phyloP scores from a whole-genome alignment of 1,140 invertebrate species.

The Halotydeus destructor region DNA sequence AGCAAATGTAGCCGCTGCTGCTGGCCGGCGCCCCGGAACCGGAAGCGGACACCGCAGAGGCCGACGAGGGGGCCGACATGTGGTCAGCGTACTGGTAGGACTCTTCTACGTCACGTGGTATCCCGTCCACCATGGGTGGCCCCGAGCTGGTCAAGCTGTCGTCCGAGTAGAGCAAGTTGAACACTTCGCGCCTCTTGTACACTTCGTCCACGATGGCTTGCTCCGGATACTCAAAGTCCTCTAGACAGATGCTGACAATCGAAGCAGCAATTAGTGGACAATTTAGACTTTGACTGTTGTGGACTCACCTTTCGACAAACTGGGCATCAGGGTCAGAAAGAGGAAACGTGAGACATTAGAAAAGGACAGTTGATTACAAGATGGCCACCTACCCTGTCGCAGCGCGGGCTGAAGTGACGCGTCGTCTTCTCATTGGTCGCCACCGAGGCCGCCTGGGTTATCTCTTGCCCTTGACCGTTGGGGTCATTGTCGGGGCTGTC shows the following conservation, averaged over 20 bases:
- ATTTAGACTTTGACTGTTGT: not conserved
- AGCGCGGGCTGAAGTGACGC: not conserved
- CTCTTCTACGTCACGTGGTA: conserved; percentile 32
- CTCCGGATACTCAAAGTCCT: conserved; percentile 44
- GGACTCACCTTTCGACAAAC: not conserved
- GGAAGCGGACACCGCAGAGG: not conserved
- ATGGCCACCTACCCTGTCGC: not conserved
- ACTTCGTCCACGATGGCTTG: conserved; percentile 50
- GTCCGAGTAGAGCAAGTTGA: conserved; percentile 44
- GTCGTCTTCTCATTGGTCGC: not conserved
- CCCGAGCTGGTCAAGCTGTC: conserved; percentile 32
- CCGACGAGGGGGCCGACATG: conserved; percentile 15
- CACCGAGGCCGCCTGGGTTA: no score
- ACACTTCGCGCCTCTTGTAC: conserved; percentile 40
- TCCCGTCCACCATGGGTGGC: conserved; percentile 29
- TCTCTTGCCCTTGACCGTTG: no score
- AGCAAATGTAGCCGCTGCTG: conserved; percentile 41
- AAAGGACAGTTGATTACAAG: no score
- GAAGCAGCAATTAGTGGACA: conserved; percentile 41
- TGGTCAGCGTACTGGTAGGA: conserved; percentile 32
- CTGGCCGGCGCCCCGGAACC: not conserved
- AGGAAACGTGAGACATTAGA: no score
- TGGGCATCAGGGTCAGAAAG: not conserved
- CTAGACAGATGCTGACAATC: conserved; percentile 47
- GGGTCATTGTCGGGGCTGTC: not conserved